Evolutionary conservation across 1,140 invertebrate species (phyloP).

Genomic region (Delia radicum): DNA sequence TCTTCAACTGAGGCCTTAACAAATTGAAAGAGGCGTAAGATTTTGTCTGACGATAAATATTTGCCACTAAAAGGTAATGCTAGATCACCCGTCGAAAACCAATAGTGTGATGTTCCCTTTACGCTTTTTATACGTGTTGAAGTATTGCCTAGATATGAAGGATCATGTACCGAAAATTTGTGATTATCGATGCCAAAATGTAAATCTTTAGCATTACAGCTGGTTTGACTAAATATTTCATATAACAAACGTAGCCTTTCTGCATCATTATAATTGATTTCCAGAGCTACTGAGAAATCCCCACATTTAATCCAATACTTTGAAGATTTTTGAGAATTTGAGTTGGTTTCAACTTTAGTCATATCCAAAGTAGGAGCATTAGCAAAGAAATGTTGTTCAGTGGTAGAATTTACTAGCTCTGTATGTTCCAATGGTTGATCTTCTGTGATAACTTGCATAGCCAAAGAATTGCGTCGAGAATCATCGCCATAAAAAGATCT

Average conservation of each 20-base stretch:
- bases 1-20: slow-evolving; percentile 30
- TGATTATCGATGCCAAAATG: slow-evolving; percentile 49
- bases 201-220: slow-evolving; percentile 40
- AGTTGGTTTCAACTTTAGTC: slow-evolving; percentile 16
- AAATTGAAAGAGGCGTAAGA: slow-evolving; percentile 41
- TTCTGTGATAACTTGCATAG: slow-evolving; percentile 49
- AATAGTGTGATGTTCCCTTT: slow-evolving; percentile 45
- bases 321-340: slow-evolving; percentile 27
- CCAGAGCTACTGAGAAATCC: slow-evolving; percentile 42
- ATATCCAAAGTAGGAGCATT: slow-evolving; percentile 44
- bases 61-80: slow-evolving; percentile 48
- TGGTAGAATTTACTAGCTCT: slow-evolving; percentile 5
- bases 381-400: slow-evolving; percentile 43
- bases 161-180: slow-evolving; percentile 32
- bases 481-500: slow-evolving; percentile 18
- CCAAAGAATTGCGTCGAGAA: slow-evolving; percentile 43
- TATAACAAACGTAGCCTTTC: slow-evolving; percentile 42
- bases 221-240: slow-evolving; percentile 48
- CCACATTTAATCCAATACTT: slow-evolving; percentile 43
- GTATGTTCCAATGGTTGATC: slow-evolving; percentile 43
- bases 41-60: slow-evolving; percentile 36
- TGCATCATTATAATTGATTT: slow-evolving; percentile 36
- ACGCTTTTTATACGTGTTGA: slow-evolving; percentile 32
- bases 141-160: not conserved
- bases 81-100: slow-evolving; percentile 49